Percentiles rank a stretch among this genome's conserved stretches.
Evolutionary conservation across 2,113 vertebrate species (phyloP).

Genomic region (Nymphicus hollandicus): DNA sequence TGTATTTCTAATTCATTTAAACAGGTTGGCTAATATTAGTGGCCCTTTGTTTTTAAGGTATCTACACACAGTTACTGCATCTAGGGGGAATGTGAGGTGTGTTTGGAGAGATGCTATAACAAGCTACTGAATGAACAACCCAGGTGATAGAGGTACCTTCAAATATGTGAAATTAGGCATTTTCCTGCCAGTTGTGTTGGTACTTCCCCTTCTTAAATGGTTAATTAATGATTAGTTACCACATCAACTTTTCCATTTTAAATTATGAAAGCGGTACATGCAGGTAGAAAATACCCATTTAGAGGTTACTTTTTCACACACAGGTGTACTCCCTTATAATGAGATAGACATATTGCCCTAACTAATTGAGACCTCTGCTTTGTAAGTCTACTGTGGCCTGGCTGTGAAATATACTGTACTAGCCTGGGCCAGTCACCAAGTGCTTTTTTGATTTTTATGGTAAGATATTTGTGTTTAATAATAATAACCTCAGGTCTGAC

Average conservation of each 20-base stretch:
- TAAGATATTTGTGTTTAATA: neutral
- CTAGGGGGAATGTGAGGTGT: neutral
- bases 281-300: neutral
- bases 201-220: neutral
- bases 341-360: rapidly evolving
- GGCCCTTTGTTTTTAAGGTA: neutral
- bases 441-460: neutral
- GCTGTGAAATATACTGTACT: neutral
- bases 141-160: neutral
- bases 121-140: neutral
- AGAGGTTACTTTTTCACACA: neutral
- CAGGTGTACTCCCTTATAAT: neutral
- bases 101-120: neutral
- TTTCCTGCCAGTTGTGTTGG: neutral
- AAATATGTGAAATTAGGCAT: neutral
- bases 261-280: neutral
- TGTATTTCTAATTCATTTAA: neutral
- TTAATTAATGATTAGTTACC: neutral
- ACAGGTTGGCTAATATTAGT: neutral
- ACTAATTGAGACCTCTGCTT: neutral
- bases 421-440: neutral
- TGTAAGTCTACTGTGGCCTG: neutral
- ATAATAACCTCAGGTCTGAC: conserved; percentile 43
- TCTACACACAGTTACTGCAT: neutral
- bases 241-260: neutral